A percentile compares a stretch with the other conserved stretches of the same genome.
These are phyloP conservation scores for Synergus umbraculus DNA, from an alignment of 2,888 invertebrate species.

Conservation along the genomic window DNA sequence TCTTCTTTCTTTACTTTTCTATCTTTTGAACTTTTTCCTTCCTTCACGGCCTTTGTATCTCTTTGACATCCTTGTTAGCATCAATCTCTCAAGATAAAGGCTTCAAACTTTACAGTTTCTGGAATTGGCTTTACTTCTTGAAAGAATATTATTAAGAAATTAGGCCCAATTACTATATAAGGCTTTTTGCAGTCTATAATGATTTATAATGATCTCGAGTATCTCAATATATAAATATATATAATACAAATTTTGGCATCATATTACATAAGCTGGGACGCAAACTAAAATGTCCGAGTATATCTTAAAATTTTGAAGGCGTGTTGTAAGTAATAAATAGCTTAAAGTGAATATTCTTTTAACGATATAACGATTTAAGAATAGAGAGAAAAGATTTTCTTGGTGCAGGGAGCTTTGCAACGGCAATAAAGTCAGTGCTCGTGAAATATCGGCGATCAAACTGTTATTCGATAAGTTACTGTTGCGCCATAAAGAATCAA, in stretches of 20 bases:
- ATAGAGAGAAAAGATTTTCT: constrained; percentile 11
- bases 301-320: not conserved
- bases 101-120: not conserved
- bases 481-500: constrained; percentile 41
- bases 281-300: not conserved
- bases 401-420: constrained; percentile 16
- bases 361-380: constrained; percentile 15
- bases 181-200: not conserved
- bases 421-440: constrained; percentile 27
- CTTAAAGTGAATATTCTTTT: not conserved
- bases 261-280: not conserved
- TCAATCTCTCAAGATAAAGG: not conserved
- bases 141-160: not conserved
- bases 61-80: constrained; percentile 14
- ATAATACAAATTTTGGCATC: too few relatives aligned
- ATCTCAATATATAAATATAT: not conserved
- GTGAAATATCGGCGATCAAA: constrained; percentile 38
- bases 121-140: not conserved
- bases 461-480: constrained; percentile 40
- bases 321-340: not conserved
- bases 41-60: not conserved
- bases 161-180: not conserved
- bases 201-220: not conserved
- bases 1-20: not conserved
- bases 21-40: not conserved